Conservation (phyloP, 1,140 invertebrate genomes). For the Bradynema listronoti region DNA sequence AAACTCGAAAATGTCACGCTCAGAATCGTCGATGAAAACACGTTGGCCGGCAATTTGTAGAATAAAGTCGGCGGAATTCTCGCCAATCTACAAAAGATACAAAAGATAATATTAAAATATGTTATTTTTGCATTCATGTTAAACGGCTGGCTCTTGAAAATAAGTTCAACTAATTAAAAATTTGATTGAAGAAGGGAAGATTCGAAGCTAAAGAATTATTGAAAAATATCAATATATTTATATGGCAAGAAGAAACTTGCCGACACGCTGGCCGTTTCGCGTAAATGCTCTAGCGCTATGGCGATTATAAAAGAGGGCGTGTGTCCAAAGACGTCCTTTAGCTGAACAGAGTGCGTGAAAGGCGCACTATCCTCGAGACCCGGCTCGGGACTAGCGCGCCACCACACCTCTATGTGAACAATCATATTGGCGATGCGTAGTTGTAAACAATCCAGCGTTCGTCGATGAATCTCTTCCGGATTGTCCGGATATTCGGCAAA, state of each 20-base stretch:
- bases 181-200: too few species aligned
- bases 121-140: too few species aligned
- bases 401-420: slow-evolving; percentile 34
- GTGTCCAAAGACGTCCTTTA: slow-evolving; percentile 32
- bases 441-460: slow-evolving; percentile 27
- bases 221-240: too few species aligned
- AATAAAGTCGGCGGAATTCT: slow-evolving; percentile 40
- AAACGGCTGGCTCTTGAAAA: too few species aligned
- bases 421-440: slow-evolving; percentile 33
- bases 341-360: slow-evolving; percentile 25
- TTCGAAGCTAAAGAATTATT: too few species aligned
- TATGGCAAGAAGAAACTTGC: too few species aligned
- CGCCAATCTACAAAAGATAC: slow-evolving; percentile 21
- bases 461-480: slow-evolving; percentile 23
- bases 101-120: too few species aligned
- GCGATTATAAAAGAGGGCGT: slow-evolving; percentile 26
- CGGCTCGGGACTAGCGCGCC: background rate
- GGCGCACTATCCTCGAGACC: background rate
- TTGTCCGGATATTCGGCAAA: slow-evolving; percentile 31
- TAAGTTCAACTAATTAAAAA: too few species aligned
- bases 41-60: slow-evolving; percentile 42
- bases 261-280: too few species aligned
- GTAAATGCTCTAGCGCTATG: too few species aligned
- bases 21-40: too few species aligned
- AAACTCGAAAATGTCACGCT: too few species aligned